Evolutionary conservation across 2,797 vertebrate species (phyloP), one percentile per base, ranked within the genome.

Genomic region (Okamejei kenojei): DNA sequence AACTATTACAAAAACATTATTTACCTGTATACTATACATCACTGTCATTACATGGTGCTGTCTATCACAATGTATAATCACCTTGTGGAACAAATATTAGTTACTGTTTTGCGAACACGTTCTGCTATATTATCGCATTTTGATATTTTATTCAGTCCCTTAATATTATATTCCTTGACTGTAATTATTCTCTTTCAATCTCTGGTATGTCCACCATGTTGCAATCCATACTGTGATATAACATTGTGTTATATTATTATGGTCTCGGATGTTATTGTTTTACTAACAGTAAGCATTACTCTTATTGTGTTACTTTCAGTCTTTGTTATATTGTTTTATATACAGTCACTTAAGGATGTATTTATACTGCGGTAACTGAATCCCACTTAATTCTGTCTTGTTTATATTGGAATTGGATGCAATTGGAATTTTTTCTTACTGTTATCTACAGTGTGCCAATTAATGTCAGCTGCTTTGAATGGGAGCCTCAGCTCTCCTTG

Each of bases 311-410:
- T 78, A 78, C n/a, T n/a, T 32, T 78, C 76, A 78, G 76, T 32
- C 76, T 78, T n/a, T 78, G 76, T 32, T 78, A 32, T n/a, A 77
- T 77, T 77, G 29, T 77, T 77, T 77, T 77, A 77, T 77, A 77
- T n/a, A 13, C 29, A 77, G 73, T 76, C 29, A 78, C n/a, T 78
- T 32, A n/a, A 13, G 8, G 32, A 79, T 79, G 32, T 38, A 79
- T 38, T 38, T 79, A 38, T 38, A 79, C 78, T 79, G 78, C 78
- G 38, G 78, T 38, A 38, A 79, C 15, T 79, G 78, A 79, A 38
- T 79, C 78, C 78, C 32, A 38, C 78, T 38, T 38, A 35, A 79
- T 38, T 15, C 77, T 79, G 17, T 35, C 32, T 79, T 35, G 32
- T 79, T 79, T 79, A 79, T 35, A 79, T 35, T 79, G 32, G 77